Evolutionary conservation across 2,113 vertebrate species (phyloP).

Genomic region (Choloepus hoffmanni): DNA sequence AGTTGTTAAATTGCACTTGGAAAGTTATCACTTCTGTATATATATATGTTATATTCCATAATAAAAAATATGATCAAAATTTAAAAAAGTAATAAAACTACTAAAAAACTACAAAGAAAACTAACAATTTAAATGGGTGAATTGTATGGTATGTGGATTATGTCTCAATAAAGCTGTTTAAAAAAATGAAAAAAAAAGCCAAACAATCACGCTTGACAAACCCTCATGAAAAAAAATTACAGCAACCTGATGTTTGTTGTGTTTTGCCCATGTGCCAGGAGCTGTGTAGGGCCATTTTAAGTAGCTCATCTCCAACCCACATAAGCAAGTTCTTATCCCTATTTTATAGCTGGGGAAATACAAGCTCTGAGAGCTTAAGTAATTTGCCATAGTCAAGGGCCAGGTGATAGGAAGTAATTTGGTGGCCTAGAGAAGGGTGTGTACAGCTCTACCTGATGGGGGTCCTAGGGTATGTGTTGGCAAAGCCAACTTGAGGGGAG

Average conservation of each 20-base stretch:
- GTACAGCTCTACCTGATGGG: not conserved
- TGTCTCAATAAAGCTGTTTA: not conserved
- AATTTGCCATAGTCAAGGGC: not conserved
- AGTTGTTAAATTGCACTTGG: too few species aligned
- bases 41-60: too few species aligned
- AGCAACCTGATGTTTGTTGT: constrained; percentile 15
- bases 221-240: not conserved
- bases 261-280: not conserved
- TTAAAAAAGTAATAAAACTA: too few species aligned
- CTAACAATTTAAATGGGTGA: not conserved
- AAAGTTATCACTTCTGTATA: too few species aligned
- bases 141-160: not conserved
- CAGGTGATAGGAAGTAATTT: not conserved
- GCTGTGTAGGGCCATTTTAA: not conserved
- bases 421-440: not conserved
- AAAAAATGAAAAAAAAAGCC: not conserved
- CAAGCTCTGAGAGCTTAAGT: not conserved
- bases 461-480: not conserved
- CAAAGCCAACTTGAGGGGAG: not conserved
- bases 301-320: not conserved
- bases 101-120: not conserved
- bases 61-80: too few species aligned
- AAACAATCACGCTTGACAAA: not conserved
- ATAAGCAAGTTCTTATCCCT: not conserved
- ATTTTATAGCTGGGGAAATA: not conserved